Conservation (phyloP, 2,888 invertebrate species). For the Amiota mariae region DNA sequence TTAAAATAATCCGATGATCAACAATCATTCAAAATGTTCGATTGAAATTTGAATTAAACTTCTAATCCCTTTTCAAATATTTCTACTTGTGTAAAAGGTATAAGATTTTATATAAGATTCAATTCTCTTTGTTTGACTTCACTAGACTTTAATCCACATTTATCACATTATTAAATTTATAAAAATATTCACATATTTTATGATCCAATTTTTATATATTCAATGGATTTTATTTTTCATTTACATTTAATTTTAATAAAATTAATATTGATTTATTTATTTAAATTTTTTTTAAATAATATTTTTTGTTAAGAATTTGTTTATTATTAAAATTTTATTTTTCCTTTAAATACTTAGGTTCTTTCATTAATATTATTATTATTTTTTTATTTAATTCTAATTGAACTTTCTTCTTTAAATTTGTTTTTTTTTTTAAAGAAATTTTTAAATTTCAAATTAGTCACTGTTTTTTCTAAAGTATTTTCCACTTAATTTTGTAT, state of each 20-base stretch:
- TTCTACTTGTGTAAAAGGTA: too few species aligned
- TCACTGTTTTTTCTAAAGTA: neutral
- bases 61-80: too few species aligned
- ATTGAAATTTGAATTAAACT: too few species aligned
- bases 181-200: neutral
- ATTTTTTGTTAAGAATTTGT: slow-evolving; percentile 1
- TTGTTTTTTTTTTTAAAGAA: neutral
- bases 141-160: too few species aligned
- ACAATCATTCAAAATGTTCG: too few species aligned
- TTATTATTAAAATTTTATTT: neutral
- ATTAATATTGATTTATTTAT: slow-evolving; percentile 27
- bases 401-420: neutral
- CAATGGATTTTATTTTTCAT: slow-evolving; percentile 22
- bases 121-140: too few species aligned
- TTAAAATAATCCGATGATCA: too few species aligned
- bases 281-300: too few species aligned
- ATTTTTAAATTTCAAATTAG: neutral
- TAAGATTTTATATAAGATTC: too few species aligned
- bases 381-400: neutral
- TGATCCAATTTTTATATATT: slow-evolving; percentile 17
- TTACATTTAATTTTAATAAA: slow-evolving; percentile 20
- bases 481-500: slow-evolving; percentile 10
- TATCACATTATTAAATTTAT: neutral
- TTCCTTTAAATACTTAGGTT: neutral
- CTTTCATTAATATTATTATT: neutral